Evolutionary conservation across 2,797 vertebrate species (phyloP).

Genomic region (Pithecia hirsuta): DNA sequence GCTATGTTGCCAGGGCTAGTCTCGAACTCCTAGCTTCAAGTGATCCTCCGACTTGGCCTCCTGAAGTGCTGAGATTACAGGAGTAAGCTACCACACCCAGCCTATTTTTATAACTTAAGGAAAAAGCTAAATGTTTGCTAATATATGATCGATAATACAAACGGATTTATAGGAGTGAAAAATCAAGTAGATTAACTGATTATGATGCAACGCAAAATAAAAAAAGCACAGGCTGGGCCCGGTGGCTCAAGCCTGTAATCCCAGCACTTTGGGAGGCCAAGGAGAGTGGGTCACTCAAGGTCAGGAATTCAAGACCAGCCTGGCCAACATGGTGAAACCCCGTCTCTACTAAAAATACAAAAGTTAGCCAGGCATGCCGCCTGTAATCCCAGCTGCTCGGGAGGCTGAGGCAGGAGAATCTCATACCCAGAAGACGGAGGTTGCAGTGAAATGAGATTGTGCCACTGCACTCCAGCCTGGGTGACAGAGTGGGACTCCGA

Average conservation of each 20-base stretch:
- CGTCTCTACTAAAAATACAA: not conserved
- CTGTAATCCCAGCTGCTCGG: not conserved
- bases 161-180: not conserved
- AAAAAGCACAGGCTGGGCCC: not conserved
- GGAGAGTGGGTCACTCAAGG: not conserved
- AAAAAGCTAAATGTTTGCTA: not conserved
- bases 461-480: not conserved
- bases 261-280: not conserved
- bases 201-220: not conserved
- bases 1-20: not conserved
- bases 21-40: not conserved
- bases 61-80: not conserved
- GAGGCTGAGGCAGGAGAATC: not conserved
- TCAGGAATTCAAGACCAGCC: not conserved
- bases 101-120: not conserved
- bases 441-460: not conserved
- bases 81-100: not conserved
- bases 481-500: not conserved
- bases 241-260: not conserved
- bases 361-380: not conserved
- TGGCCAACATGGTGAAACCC: not conserved
- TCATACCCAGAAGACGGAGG: not conserved
- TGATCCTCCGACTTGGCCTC: not conserved
- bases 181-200: rapidly evolving
- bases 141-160: not conserved